phyloP scores from a whole-genome alignment of 2,888 invertebrate genomes.

The Artemia sp. region DNA sequence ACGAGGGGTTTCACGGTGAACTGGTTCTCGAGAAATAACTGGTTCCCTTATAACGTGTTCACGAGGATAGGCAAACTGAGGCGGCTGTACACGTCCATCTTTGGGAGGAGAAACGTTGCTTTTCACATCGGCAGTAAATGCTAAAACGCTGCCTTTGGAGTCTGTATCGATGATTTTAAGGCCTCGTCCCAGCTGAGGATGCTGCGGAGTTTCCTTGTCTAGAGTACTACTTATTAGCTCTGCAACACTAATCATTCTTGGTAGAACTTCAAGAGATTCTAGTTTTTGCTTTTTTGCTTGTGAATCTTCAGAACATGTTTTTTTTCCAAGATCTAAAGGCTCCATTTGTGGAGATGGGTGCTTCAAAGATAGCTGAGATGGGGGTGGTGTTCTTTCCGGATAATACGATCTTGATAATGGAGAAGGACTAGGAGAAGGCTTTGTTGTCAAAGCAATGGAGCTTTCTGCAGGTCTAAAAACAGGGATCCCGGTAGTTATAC shows the following conservation, averaged over 20 bases:
- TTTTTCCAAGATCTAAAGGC: constrained; percentile 52
- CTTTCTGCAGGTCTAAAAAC: constrained; percentile 36
- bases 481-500: constrained; percentile 42
- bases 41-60: constrained; percentile 2
- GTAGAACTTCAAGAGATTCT: background rate
- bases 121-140: background rate
- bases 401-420: constrained; percentile 38
- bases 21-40: background rate
- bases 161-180: constrained; percentile 1
- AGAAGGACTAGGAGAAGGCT: constrained; percentile 30
- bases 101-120: constrained; percentile 5
- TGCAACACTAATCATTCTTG: constrained; percentile 1
- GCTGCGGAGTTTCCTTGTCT: constrained; percentile 3
- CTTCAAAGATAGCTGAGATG: background rate
- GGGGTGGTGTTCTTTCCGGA: background rate
- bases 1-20: background rate
- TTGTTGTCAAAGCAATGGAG: constrained; percentile 11
- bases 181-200: constrained; percentile 1
- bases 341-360: constrained; percentile 42
- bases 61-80: background rate
- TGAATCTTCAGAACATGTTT: constrained; percentile 26
- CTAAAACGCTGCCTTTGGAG: constrained; percentile 10
- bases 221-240: background rate
- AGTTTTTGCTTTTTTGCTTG: constrained; percentile 30
- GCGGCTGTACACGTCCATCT: background rate